Evolutionary conservation across 2,888 invertebrate genomes (phyloP), one percentile per base, ranked within the genome.

Genomic region (Octonoba sinensis): DNA sequence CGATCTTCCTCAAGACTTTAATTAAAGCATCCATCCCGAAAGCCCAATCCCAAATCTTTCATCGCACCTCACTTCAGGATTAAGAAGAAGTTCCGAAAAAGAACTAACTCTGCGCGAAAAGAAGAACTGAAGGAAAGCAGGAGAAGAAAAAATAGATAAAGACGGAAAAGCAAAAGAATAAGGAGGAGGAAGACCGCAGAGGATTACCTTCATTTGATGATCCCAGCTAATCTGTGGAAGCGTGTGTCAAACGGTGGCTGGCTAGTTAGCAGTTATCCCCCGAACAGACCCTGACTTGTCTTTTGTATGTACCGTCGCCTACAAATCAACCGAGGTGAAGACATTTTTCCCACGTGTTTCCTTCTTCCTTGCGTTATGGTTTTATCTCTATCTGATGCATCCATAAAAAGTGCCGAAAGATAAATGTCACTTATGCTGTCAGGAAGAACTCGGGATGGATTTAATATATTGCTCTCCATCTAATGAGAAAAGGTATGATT

Each of bases 131-230:
- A 36, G 4, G 56, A 56, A 56, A 51, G 57, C 44, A 46, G 36
- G 22, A 67, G 64, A 70, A 69, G 71, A 22, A 16, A 64, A 46
- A n/a, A 46, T 13, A 46, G 15, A 49, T 49, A 24, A n/a, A 49
- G 69, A 76, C 18, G 44, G 44, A 46, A 36, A 36, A 36, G 36
- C 36, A 36, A 36, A 36, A 57, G 69, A 64, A 66, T 59, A 69
- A 18, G 62, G 44, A 18, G 62, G 20, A 20, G 27, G 56, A 62
- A 62, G 62, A 73, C 79, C 73, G 22, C 73, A 64, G 36, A 36
- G 79, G 79, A 81, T 81, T 81, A 81, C 62, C 79, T 73, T 81
- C 79, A 81, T 81, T 81, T 73, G 79, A 81, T 81, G 79, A 81
- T 81, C 79, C 66, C 36, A 36, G 73, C 62, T 81, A 81, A 81